Base-by-base conservation (phyloP, 2,888 invertebrate species). In the Eueremaeus valkanovi region DNA sequence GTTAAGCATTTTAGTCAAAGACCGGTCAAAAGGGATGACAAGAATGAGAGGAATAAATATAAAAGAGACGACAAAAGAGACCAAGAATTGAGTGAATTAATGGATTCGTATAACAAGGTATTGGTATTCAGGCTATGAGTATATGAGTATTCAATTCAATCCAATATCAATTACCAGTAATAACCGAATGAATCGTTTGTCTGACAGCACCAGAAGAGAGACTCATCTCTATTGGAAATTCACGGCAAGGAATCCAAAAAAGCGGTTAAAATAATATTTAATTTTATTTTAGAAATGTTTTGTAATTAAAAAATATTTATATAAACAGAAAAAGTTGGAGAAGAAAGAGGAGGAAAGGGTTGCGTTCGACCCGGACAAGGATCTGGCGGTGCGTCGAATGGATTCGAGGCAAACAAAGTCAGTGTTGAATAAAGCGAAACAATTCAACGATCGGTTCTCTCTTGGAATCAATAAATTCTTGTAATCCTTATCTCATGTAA, bases 291-390 rank as follows among this genome's bases (percentile, higher is more conserved):
- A 21, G 29, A 72, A 73, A 11, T 63, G 27, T 0, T 74, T 74
- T n/a, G 16, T 2, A n/a, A 58, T 24, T 61, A 11, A 18, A 29
- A 31, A 31, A 13, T 6, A 31, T 61, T 61, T 61, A n/a, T n/a
- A 11, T 68, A 3, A 73, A 24, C 45, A 75, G 75, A 75, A 75
- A 36, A 75, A 75, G 72, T 3, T 13, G n/a, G 36, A 75, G 29
- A 0, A 21, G 0, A n/a, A 51, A 72, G 21, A 6, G 8, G 31
- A 45, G 29, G 75, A 75, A 75, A 72, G 75, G 70, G 36, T 51
- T 36, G 33, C 49, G n/a, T 75, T 75, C 31, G 75, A 75, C 58
- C 75, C 51, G 31, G 75, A 75, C 51, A 75, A 75, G 36, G 75
- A 75, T 45, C 40, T 75, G 16, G 13, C 27, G 45, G 61, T 58